Percentiles rank a stretch among this genome's conserved stretches.
These are phyloP conservation scores for Baronia brevicornis DNA, from an alignment of 2,888 invertebrate species.

Conservation along the genomic window DNA sequence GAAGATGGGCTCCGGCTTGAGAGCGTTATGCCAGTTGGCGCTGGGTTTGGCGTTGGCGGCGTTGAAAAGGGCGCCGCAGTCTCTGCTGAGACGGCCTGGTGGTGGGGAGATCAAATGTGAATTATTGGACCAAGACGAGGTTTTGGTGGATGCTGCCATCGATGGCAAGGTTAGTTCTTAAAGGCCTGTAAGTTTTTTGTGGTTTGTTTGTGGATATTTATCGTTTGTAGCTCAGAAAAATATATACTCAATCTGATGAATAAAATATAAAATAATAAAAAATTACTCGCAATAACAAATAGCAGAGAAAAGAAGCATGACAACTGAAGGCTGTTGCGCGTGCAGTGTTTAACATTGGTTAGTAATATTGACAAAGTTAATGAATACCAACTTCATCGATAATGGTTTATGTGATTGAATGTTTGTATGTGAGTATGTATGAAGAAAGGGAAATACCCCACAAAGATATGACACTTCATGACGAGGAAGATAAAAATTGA, in stretches of 20 bases:
- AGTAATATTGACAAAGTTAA: no score
- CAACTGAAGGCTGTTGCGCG: no score
- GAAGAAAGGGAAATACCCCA: no score
- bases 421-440: no score
- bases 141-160: slow-evolving; percentile 86
- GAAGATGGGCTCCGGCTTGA: slow-evolving; percentile 31
- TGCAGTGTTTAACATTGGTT: no score
- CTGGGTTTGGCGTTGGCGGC: slow-evolving; percentile 55
- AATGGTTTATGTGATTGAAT: no score
- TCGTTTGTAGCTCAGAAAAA: background rate
- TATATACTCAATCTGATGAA: background rate
- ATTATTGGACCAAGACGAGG: slow-evolving; percentile 85
- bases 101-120: slow-evolving; percentile 30
- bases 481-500: no score
- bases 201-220: background rate
- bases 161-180: slow-evolving; percentile 70
- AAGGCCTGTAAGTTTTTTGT: background rate
- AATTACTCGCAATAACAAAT: no score
- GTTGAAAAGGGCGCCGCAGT: slow-evolving; percentile 57
- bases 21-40: slow-evolving; percentile 52
- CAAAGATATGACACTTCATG: no score
- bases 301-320: no score
- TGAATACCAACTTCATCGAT: no score
- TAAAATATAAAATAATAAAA: background rate
- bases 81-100: slow-evolving; percentile 35